A percentile compares a stretch with the other conserved stretches of the same genome.
phyloP scores from a whole-genome alignment of 1,140 invertebrate genomes.

The Drosophila obscura region DNA sequence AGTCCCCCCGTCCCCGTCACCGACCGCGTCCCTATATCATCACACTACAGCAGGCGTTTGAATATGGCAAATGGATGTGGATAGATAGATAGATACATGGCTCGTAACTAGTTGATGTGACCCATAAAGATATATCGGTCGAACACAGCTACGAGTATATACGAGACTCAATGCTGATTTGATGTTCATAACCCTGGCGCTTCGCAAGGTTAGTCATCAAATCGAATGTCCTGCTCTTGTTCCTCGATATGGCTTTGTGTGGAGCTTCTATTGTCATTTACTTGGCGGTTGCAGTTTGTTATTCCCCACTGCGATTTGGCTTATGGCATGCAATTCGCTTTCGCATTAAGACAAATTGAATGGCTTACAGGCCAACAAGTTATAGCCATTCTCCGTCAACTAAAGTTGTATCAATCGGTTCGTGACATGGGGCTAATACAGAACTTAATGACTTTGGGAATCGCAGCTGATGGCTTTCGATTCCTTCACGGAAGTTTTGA shows the following conservation, averaged over 20 bases:
- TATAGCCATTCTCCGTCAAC: conserved; percentile 28
- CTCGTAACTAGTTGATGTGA: conserved; percentile 46
- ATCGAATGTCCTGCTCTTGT: conserved; percentile 52
- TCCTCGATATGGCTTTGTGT: conserved; percentile 30
- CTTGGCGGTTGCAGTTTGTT: conserved; percentile 31
- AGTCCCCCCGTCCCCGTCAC: not conserved
- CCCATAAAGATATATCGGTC: conserved; percentile 60
- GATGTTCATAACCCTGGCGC: conserved; percentile 52
- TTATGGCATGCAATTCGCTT: conserved; percentile 62
- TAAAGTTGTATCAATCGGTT: conserved; percentile 16
- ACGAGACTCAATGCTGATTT: conserved; percentile 57
- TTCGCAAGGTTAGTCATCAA: conserved; percentile 43
- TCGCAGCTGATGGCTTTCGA: no score
- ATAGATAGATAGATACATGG: conserved; percentile 26
- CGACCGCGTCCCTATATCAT: not conserved
- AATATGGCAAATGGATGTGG: conserved; percentile 12
- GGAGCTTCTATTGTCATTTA: conserved; percentile 20
- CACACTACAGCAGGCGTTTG: no score
- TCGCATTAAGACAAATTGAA: conserved; percentile 64
- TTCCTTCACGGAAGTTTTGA: no score
- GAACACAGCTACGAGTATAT: conserved; percentile 37
- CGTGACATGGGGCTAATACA: not conserved
- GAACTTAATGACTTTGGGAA: no score
- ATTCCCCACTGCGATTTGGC: conserved; percentile 37
- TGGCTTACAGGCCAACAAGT: conserved; percentile 31